Evolutionary conservation across 2,113 vertebrate genomes (phyloP).

Genomic region (Crotalus helleri): DNA sequence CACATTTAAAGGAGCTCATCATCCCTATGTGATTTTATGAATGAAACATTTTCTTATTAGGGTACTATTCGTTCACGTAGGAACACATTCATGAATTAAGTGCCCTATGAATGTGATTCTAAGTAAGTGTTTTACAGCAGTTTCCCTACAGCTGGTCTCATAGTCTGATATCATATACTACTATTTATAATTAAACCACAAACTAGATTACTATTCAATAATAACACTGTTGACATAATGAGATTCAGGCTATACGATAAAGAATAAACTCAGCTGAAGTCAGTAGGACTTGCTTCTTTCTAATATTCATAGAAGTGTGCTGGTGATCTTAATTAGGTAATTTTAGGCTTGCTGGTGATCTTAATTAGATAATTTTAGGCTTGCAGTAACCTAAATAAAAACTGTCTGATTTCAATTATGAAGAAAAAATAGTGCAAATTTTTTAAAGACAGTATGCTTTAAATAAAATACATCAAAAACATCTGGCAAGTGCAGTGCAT

Average conservation of each 20-base stretch:
- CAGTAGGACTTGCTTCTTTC: background rate
- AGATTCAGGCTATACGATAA: background rate
- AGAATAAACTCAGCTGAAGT: background rate
- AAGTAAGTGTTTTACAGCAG: background rate
- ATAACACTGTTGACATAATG: background rate
- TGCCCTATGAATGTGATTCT: background rate
- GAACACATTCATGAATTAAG: background rate
- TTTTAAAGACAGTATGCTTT: constrained; percentile 28
- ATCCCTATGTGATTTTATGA: background rate
- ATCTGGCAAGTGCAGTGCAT: background rate
- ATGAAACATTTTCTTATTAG: background rate
- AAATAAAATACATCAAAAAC: background rate
- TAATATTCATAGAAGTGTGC: background rate
- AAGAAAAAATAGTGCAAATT: constrained; percentile 24
- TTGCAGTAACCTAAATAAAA: background rate
- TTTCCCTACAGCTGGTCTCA: background rate
- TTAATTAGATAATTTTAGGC: background rate
- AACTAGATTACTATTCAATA: background rate
- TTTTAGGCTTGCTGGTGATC: background rate
- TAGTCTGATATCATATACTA: background rate
- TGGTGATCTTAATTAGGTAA: background rate
- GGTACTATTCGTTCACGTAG: background rate
- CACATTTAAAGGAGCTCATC: background rate
- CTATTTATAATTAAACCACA: background rate
- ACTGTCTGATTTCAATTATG: background rate